A percentile compares a stretch with the other conserved stretches of the same genome.
Evolutionary conservation across 2,888 invertebrate genomes (phyloP).

Genomic region (Drosophila maculinotata): DNA sequence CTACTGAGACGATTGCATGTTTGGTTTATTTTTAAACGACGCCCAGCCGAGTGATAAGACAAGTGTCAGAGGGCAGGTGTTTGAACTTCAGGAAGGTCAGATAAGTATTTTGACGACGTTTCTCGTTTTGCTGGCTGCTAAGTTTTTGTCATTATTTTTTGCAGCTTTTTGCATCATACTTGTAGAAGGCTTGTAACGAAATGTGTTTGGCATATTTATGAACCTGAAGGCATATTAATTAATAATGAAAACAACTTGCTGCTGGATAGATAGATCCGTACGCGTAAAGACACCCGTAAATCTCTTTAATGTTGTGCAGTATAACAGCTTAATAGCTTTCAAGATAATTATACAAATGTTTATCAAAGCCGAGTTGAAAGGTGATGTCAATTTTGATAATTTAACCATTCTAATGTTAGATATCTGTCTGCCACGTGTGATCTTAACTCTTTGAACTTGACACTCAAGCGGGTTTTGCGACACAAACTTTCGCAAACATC

Average conservation of each 20-base stretch:
- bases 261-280: too few species aligned
- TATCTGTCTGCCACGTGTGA: constrained; percentile 1
- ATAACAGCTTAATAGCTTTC: background rate
- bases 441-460: constrained; percentile 7
- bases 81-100: constrained; percentile 74
- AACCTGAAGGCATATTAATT: constrained; percentile 18
- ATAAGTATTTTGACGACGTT: constrained; percentile 22
- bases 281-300: background rate
- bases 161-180: constrained; percentile 11
- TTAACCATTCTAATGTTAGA: background rate
- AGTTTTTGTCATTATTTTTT: background rate
- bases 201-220: constrained; percentile 35
- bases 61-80: constrained; percentile 72
- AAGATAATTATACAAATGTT: background rate
- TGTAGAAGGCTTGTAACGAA: constrained; percentile 33
- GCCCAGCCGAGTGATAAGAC: constrained; percentile 54
- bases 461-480: background rate
- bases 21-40: constrained; percentile 44
- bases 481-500: background rate
- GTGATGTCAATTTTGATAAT: background rate
- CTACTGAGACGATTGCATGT: constrained; percentile 45
- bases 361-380: background rate
- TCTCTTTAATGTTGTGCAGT: background rate
- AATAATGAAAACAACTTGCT: background rate
- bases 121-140: constrained; percentile 1